Evolutionary conservation across 2,113 vertebrate species (phyloP), one percentile per base, ranked within the genome.

Genomic region (Montifringilla adamsi): DNA sequence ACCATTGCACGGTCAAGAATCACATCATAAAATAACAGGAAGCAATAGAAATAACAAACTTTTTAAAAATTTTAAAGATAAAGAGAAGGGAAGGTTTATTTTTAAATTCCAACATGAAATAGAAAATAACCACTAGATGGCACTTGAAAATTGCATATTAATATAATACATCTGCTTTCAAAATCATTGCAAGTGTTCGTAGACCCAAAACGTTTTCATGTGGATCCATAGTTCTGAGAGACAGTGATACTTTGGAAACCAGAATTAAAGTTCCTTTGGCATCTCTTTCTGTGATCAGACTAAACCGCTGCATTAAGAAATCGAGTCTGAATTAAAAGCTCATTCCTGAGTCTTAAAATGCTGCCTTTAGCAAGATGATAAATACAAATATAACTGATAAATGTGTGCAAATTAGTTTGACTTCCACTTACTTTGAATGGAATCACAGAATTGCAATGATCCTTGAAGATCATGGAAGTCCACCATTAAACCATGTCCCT

Each of bases 121-220:
- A 55, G 27, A 93, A 94, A 95, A 46, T n/a, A 69, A 81, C 97
- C 98, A 98, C 97, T 98, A 98, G 98, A 58, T 98, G 98, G 97
- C 97, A 93, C 95, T 96, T 97, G 85, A 79, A 95, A 95, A 91
- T 97, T 96, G 68, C 55, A 3, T 94, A 81, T 94, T 55, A 72
- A 92, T 59, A n/a, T 55, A 20, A 2, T 59, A 19, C 10, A 33
- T 39, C 28, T 49, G 15, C 53, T 86, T 64, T 95, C 50, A 11
- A 35, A 35, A 59, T 59, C 56, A 59, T 59, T 35, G 11, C 22
- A 35, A 11, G 31, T 39, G 62, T 24, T 90, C 28, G n/a, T 39
- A 86, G 55, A 74, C 39, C 20, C 7, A 76, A 16, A 92, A 84
- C 19, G 30, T 63, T 68, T 83, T 73, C 47, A 5, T 43, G 23